phyloP scores from a whole-genome alignment of 1,140 invertebrate genomes.

The Polypedilum vanderplanki region DNA sequence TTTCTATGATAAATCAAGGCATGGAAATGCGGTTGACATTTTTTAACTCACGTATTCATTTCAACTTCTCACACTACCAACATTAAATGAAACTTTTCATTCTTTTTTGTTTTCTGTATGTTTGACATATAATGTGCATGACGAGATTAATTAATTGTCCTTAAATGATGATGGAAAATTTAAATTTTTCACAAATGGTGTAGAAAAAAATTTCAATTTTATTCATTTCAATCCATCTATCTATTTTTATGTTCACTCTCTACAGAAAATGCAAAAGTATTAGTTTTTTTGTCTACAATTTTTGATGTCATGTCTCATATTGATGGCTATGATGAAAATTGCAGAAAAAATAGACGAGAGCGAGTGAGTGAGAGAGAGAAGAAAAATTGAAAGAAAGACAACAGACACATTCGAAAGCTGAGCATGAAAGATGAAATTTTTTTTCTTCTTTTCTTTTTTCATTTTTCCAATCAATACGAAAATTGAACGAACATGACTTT shows the following conservation, averaged over 20 bases:
- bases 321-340: conserved; percentile 26
- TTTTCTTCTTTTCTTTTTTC: conserved; percentile 5
- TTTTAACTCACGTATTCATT: conserved; percentile 14
- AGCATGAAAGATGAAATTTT: conserved; percentile 17
- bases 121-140: neutral
- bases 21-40: neutral
- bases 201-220: no score
- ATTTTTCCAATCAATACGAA: conserved; percentile 27
- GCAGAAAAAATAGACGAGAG: neutral
- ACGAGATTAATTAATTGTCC: conserved; percentile 25
- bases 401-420: conserved; percentile 8
- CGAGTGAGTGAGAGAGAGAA: neutral
- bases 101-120: neutral
- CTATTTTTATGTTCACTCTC: neutral
- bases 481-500: conserved; percentile 28
- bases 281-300: conserved; percentile 26
- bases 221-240: no score
- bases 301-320: conserved; percentile 29
- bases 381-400: conserved; percentile 20
- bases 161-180: no score
- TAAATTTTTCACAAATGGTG: no score
- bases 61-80: neutral
- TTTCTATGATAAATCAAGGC: neutral
- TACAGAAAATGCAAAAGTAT: conserved; percentile 7
- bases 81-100: neutral